phyloP scores from a whole-genome alignment of 2,888 invertebrate species.

The Serrognathus titanus region DNA sequence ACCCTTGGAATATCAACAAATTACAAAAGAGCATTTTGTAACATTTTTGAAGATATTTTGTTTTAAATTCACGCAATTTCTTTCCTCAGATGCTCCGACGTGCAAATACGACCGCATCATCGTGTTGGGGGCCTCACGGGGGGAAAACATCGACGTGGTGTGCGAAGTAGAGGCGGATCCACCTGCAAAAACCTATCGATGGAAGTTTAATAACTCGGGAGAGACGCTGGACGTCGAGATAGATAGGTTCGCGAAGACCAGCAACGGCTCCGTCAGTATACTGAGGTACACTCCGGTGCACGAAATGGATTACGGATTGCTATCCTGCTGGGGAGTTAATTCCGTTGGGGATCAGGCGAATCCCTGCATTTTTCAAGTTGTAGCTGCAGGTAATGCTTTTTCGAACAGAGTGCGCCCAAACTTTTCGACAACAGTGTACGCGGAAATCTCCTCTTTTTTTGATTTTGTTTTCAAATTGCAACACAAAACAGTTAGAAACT shows the following conservation, averaged over 20 bases:
- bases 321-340: conserved; percentile 84
- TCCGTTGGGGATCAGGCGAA: conserved; percentile 77
- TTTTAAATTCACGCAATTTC: not conserved
- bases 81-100: conserved; percentile 72
- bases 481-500: too few species aligned
- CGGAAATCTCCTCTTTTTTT: too few species aligned
- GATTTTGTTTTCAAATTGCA: too few species aligned
- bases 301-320: conserved; percentile 80
- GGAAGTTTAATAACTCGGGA: conserved; percentile 94
- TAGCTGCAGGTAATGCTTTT: conserved; percentile 70
- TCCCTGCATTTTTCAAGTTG: conserved; percentile 85
- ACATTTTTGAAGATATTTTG: too few species aligned
- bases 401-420: not conserved
- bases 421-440: too few species aligned
- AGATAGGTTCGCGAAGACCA: conserved; percentile 67
- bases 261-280: conserved; percentile 70
- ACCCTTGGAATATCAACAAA: too few species aligned
- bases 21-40: too few species aligned
- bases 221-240: conserved; percentile 81
- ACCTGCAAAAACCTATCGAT: conserved; percentile 82
- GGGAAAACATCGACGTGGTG: conserved; percentile 80
- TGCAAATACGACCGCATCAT: conserved; percentile 73
- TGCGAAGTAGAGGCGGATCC: conserved; percentile 93
- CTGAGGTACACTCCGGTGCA: conserved; percentile 60
- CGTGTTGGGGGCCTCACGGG: conserved; percentile 84